A percentile compares a stretch with the other conserved stretches of the same genome.
phyloP scores from a whole-genome alignment of 2,888 invertebrate species.

The Stomorhina lunata region DNA sequence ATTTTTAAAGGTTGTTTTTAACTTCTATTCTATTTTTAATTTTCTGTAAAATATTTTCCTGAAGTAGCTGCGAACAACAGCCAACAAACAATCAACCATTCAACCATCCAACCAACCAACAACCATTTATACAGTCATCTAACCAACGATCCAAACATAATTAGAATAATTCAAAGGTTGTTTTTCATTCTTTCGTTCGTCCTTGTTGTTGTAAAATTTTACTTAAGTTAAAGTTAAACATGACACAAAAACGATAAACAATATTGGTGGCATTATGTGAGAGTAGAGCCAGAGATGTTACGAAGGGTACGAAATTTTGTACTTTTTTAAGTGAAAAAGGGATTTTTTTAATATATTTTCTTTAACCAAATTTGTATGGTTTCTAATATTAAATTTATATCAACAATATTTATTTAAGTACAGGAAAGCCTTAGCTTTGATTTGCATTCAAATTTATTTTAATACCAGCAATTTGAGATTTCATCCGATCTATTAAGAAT shows the following conservation, averaged over 20 bases:
- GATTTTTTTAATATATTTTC: too few species aligned
- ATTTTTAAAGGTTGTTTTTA: not conserved
- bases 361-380: too few species aligned
- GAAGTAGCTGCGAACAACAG: constrained; percentile 7
- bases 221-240: not conserved
- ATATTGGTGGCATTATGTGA: not conserved
- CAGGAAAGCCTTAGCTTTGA: too few species aligned
- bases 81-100: not conserved
- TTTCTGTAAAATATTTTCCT: not conserved
- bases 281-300: not conserved
- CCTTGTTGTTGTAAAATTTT: not conserved
- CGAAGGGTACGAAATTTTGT: too few species aligned
- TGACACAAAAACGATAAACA: constrained; percentile 24
- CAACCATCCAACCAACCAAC: constrained; percentile 29
- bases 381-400: too few species aligned
- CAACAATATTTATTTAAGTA: too few species aligned
- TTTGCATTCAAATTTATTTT: too few species aligned
- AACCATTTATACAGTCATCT: not conserved
- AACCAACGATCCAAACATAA: constrained; percentile 37
- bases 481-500: too few species aligned
- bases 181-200: too few species aligned
- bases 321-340: too few species aligned
- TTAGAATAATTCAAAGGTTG: constrained; percentile 46
- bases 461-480: too few species aligned
- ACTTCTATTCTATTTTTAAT: too few species aligned